phyloP scores from a whole-genome alignment of 2,113 vertebrate genomes.

The Amia ocellicauda region DNA sequence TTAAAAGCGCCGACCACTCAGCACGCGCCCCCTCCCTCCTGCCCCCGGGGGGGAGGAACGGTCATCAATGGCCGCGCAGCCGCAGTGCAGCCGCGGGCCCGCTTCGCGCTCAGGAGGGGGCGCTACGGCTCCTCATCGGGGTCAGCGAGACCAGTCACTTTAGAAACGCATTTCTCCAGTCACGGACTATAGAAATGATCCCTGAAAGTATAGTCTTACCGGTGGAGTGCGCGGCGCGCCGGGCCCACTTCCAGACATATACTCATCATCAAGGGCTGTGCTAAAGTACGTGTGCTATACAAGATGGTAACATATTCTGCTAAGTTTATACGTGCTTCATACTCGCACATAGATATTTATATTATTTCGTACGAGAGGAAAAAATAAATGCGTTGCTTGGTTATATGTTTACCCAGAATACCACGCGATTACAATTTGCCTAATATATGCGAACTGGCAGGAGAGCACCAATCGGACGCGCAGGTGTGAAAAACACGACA shows the following conservation, averaged over 20 bases:
- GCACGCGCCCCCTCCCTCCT: slow-evolving; percentile 2
- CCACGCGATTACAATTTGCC: background rate
- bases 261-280: too few species aligned
- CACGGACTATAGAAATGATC: slow-evolving; percentile 10
- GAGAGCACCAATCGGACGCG: too few species aligned
- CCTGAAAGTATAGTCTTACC: slow-evolving; percentile 9
- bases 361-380: too few species aligned
- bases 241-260: background rate
- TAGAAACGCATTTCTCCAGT: slow-evolving; percentile 9
- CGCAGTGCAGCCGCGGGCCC: background rate
- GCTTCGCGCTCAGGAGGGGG: slow-evolving; percentile 6
- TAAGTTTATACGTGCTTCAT: too few species aligned
- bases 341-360: too few species aligned
- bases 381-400: too few species aligned
- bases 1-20: background rate
- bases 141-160: slow-evolving; percentile 13
- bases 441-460: background rate
- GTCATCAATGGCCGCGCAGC: slow-evolving; percentile 6
- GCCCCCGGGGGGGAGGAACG: background rate
- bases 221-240: background rate
- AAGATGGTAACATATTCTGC: too few species aligned
- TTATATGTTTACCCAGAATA: background rate
- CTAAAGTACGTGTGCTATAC: too few species aligned
- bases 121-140: background rate
- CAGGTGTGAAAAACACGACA: too few species aligned